Evolutionary conservation across 2,113 vertebrate species (phyloP), one percentile per base, ranked within the genome.

Genomic region (Boleophthalmus pectinirostris): DNA sequence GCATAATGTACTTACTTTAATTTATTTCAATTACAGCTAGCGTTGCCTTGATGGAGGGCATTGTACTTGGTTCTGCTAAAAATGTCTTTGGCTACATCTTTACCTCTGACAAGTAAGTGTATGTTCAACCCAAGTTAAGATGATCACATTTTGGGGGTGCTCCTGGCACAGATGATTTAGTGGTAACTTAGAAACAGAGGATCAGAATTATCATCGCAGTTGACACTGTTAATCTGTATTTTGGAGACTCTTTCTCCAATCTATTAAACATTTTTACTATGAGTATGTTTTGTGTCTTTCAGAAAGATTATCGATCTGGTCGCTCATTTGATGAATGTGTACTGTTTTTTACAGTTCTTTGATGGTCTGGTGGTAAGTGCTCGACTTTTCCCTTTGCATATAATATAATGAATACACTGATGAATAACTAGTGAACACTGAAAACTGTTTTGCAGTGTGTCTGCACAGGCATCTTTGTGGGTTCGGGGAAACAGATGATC

Each of bases 401-500:
- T 43, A 43, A 29, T 63, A 35, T 9, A 63, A 25, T 14, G 23
- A 25, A 25, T 35, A n/a, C 3, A 23, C 8, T 43, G 2, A 29
- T 29, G 29, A 29, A 29, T 29, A 3, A 18, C n/a, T 33, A n/a
- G n/a, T n/a, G 35, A 23, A 13, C 51, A 58, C 13, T 21, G n/a
- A 18, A 6, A 47, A 45, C 35, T 66, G 38, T 66, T 43, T 72
- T 23, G 0, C 87, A 97, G 96, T 91, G 93, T 1, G 82, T 95
- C 57, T 92, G 85, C 25, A 80, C 86, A 0, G 95, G 96, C 25
- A 87, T 98, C 78, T 88, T 97, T 64, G 82, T 95, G 77, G 96
- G 96, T 7, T 79, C 93, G 0, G 95, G 96, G 23, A 94, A 92
- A 89, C 96, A 97, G 91, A 95, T 94, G 79, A 94, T 98, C 0